Evolutionary conservation across 2,888 invertebrate genomes (phyloP), one percentile per base, ranked within the genome.

Genomic region (Caenorhabditis zanzibari): DNA sequence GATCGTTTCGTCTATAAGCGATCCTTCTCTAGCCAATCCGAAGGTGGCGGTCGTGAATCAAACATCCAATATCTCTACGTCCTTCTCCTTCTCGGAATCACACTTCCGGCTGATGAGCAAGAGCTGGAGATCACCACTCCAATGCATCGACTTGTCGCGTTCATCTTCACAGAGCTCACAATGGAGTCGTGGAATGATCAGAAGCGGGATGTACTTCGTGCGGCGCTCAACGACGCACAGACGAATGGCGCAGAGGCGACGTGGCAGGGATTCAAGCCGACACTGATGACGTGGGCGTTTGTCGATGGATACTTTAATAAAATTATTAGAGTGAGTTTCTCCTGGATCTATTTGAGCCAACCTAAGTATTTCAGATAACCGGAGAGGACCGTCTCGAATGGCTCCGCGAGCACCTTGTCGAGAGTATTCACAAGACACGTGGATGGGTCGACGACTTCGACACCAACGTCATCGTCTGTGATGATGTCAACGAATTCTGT

Each of bases 1-100:
- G 84, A 85, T 68, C 72, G 85, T 24, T 88, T 88, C 56, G 74
- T 88, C 22, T 74, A 75, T 28, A 82, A 84, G 32, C 64, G 96
- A 92, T 96, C 96, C 84, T 98, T 98, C 94, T 97, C 97, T 93
- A 97, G 97, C 93, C 98, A 98, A 93, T 96, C 97, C 1, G 97
- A 98, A 22, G 94, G 93, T 26, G 99, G 94, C 0, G 93, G 93
- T 0, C 89, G 93, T 38, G 93, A 93, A 90, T 93, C 93, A 76
- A 94, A 93, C 88, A 77, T 98, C 95, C 97, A 98, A 94, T 95
- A 98, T 91, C 95, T 97, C 85, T 98, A 98, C 0, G 59, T 87
- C 47, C 83, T 88, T 14, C 87, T 88, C 52, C 85, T 88, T 0
- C 73, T 88, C n/a, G 86, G 83, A 3, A 49, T 86, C 7, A 52